phyloP scores from a whole-genome alignment of 2,888 invertebrate species.

The Piscicola geometra region DNA sequence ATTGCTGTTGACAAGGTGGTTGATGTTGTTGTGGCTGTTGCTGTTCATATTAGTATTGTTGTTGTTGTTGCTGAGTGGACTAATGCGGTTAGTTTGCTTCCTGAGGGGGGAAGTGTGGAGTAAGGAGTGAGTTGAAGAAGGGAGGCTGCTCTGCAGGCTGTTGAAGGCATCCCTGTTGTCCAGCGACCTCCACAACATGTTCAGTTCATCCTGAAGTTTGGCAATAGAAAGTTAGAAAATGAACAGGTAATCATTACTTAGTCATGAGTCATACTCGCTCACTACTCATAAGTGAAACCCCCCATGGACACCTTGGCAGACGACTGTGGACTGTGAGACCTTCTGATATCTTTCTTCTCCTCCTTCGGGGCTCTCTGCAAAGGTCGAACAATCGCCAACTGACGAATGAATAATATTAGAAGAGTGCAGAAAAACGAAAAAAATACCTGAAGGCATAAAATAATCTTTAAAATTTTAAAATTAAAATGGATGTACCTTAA shows the following conservation, averaged over 20 bases:
- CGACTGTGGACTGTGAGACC: not conserved
- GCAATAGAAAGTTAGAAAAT: too few species aligned
- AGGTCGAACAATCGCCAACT: too few species aligned
- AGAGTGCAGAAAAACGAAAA: too few species aligned
- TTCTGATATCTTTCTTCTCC: not conserved
- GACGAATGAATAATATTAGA: too few species aligned
- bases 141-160: not conserved
- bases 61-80: not conserved
- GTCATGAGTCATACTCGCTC: too few species aligned
- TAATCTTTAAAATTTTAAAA: not conserved
- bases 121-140: not conserved
- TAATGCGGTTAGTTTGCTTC: not conserved
- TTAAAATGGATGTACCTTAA: slow-evolving; percentile 58
- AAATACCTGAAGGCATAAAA: too few species aligned
- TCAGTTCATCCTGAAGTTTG: slow-evolving; percentile 1
- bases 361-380: not conserved
- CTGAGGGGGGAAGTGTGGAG: not conserved
- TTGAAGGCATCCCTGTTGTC: not conserved
- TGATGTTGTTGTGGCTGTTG: not conserved
- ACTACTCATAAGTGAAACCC: too few species aligned
- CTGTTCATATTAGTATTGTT: not conserved
- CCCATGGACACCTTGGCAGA: slow-evolving; percentile 1
- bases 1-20: not conserved
- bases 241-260: too few species aligned
- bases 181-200: not conserved